phyloP scores from a whole-genome alignment of 2,113 vertebrate species.

The Xiphias gladius region DNA sequence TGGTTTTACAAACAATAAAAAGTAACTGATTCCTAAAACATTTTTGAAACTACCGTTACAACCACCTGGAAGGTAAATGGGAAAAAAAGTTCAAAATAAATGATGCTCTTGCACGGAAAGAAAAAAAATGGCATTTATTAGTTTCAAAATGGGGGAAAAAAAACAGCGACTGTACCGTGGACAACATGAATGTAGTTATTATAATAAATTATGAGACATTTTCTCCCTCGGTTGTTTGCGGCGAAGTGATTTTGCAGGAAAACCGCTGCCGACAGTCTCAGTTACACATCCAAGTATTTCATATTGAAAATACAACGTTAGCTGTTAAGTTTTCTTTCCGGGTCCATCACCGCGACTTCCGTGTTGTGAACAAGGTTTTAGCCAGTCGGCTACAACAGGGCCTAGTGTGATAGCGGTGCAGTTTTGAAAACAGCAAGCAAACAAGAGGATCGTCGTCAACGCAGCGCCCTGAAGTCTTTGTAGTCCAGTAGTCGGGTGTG shows the following conservation, averaged over 20 bases:
- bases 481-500: conserved; percentile 29
- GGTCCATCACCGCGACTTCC: conserved; percentile 24
- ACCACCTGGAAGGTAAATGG: neutral
- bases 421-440: neutral
- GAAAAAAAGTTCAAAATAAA: conserved; percentile 2
- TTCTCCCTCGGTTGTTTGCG: neutral
- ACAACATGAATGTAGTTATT: neutral
- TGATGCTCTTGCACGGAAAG: neutral
- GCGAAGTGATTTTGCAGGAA: too few species aligned
- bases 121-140: too few species aligned
- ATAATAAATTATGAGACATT: neutral
- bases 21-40: too few species aligned
- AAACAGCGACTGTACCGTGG: neutral
- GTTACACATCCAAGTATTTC: neutral
- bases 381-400: neutral
- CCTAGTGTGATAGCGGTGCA: neutral
- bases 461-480: neutral
- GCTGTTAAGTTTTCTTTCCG: conserved; percentile 45
- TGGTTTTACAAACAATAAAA: too few species aligned
- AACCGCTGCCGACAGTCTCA: neutral
- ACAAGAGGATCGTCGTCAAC: neutral
- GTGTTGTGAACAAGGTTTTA: conserved; percentile 52
- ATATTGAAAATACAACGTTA: conserved; percentile 1
- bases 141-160: too few species aligned
- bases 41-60: too few species aligned